These are phyloP conservation scores for Alloscopus bannaensis DNA, from an alignment of 2,888 invertebrate genomes.

Conservation along the genomic window DNA sequence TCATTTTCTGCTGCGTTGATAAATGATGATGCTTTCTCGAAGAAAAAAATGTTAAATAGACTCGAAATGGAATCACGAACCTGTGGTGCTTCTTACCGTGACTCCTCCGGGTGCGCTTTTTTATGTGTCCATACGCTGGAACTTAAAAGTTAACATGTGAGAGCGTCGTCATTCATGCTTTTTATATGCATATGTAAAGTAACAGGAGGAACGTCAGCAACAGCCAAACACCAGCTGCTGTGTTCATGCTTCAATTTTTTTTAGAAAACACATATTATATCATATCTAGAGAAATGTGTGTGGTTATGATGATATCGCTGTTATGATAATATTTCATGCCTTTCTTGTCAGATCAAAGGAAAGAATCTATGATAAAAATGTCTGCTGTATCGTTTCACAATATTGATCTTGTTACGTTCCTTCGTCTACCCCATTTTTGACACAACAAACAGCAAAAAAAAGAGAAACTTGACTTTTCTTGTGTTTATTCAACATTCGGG, in stretches of 20 bases:
- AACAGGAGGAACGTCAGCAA: slow-evolving; percentile 31
- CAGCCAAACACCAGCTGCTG: slow-evolving; percentile 37
- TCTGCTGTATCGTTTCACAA: slow-evolving; percentile 38
- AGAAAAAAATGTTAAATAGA: slow-evolving; percentile 47
- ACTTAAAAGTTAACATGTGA: not conserved
- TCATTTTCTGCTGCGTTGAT: slow-evolving; percentile 22
- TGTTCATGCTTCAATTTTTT: too few species aligned
- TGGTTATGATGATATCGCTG: slow-evolving; percentile 39
- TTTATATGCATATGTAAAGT: too few species aligned
- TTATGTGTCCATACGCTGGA: not conserved
- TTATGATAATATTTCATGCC: slow-evolving; percentile 54
- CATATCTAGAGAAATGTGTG: too few species aligned
- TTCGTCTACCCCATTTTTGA: slow-evolving; percentile 9
- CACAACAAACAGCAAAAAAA: slow-evolving; percentile 22
- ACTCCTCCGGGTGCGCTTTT: slow-evolving; percentile 24
- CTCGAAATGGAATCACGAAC: slow-evolving; percentile 51
- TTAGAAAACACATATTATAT: too few species aligned
- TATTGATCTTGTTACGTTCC: slow-evolving; percentile 38
- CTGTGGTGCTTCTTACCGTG: slow-evolving; percentile 17
- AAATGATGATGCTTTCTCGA: slow-evolving; percentile 42
- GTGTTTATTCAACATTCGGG: slow-evolving; percentile 19
- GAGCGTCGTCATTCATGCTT: slow-evolving; percentile 20
- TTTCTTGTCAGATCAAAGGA: slow-evolving; percentile 43
- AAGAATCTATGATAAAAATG: slow-evolving; percentile 49
- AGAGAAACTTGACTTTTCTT: too few species aligned